Percentiles rank a stretch among this genome's conserved stretches.
phyloP scores from a whole-genome alignment of 2,888 invertebrate species.

The Drosophila ochracea region DNA sequence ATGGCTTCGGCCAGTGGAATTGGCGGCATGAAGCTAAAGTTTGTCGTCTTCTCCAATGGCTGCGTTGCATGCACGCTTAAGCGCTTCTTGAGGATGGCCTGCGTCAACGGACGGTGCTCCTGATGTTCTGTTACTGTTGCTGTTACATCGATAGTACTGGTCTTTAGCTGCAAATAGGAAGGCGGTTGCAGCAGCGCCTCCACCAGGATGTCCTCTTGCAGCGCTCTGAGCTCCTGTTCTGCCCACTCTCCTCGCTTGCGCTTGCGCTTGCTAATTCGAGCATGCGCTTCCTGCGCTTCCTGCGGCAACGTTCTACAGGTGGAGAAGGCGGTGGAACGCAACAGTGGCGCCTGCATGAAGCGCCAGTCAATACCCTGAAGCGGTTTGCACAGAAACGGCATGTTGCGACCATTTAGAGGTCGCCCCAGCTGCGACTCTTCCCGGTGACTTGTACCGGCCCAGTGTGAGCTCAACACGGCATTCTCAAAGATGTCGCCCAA shows the following conservation, averaged over 20 bases:
- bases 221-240: neutral
- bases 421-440: neutral
- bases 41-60: neutral
- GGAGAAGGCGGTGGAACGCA: neutral
- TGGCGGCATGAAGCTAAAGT: slow-evolving; percentile 42
- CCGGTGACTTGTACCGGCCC: slow-evolving; percentile 69
- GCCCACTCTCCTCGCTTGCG: neutral
- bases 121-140: neutral
- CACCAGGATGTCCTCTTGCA: neutral
- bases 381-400: slow-evolving; percentile 79
- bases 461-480: slow-evolving; percentile 81
- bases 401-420: slow-evolving; percentile 71
- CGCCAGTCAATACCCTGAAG: neutral
- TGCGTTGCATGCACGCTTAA: neutral
- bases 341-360: neutral
- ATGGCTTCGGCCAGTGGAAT: slow-evolving; percentile 27
- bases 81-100: slow-evolving; percentile 34
- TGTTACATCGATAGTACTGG: neutral
- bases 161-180: slow-evolving; percentile 17
- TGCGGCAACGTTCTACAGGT: neutral
- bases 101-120: neutral
- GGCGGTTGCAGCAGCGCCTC: slow-evolving; percentile 41
- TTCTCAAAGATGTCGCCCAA: slow-evolving; percentile 82
- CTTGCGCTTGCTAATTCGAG: neutral
- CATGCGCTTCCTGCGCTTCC: neutral